Conservation (phyloP, 2,797 vertebrate species). For the Numenius phaeopus region DNA sequence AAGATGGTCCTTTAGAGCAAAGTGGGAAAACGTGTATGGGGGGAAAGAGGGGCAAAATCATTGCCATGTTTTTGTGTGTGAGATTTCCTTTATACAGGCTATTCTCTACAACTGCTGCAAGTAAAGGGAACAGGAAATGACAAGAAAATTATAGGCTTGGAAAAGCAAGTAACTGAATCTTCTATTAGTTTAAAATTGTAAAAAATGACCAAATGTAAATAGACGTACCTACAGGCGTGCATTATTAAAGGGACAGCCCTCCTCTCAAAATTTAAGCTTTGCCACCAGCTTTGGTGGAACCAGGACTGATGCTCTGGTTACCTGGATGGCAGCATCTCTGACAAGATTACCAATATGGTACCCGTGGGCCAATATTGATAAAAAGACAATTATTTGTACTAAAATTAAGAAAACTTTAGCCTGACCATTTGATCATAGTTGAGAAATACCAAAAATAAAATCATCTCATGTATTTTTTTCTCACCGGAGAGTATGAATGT, state of each 20-base stretch:
- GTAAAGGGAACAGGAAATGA: background rate
- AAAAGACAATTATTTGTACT: background rate
- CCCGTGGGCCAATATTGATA: background rate
- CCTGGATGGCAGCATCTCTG: background rate
- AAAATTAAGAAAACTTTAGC: background rate
- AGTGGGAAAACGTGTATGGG: background rate
- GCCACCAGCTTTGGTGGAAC: background rate
- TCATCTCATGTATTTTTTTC: background rate
- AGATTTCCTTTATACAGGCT: background rate
- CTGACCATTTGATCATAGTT: background rate
- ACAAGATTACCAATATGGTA: background rate
- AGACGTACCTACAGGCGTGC: background rate
- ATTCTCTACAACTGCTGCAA: no score
- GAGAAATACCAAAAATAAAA: background rate
- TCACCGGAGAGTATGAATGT: background rate
- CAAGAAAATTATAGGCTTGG: background rate
- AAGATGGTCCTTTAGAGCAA: constrained; percentile 49
- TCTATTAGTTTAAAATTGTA: background rate
- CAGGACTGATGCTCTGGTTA: background rate
- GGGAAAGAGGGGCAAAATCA: background rate
- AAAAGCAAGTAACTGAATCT: background rate
- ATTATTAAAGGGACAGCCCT: background rate
- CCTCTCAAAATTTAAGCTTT: background rate
- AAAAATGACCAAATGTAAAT: background rate
- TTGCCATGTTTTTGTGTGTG: background rate